Evolutionary conservation across 2,888 invertebrate species (phyloP), one percentile per base, ranked within the genome.

Genomic region (Reticulitermes lucifugus): DNA sequence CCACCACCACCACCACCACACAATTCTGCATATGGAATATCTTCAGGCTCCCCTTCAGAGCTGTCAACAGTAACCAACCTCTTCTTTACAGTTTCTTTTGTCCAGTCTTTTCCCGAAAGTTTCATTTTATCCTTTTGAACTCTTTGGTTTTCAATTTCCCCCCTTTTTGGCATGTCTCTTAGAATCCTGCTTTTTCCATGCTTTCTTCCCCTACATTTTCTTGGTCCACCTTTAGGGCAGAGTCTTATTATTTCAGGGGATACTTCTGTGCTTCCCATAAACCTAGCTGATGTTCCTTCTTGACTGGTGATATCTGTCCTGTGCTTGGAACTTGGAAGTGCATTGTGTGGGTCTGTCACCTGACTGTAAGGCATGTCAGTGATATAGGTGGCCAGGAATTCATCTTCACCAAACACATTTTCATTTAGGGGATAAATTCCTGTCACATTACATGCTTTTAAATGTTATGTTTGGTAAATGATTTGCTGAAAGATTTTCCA

Each of bases 71-170:
- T 77, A 14, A 51, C 1, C 14, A 71, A 25, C 73, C 3, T 14
- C 41, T 73, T 73, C 7, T 73, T 29, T 2, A 73, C 29, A 41
- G n/a, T 35, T 25, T 25, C 25, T 71, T 12, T 55, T 79, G 21
- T n/a, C 25, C 10, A 43, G 46, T 55, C 22, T 46, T 29, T 14
- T n/a, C 46, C 10, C 10, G 0, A 46, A 46, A 9, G 10, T 29
- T 70, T 70, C 51, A 73, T 87, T 79, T 87, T 87, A 81, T 25
- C 88, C 88, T 10, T 89, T 88, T 10, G 5, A 46, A 10, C 7
- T 46, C 46, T 46, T 9, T 9, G 46, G 46, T 10, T 9, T 70
- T 88, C 88, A 87, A 88, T n/a, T 35, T 71, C 25, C n/a, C 2
- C 12, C 25, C 25, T n/a, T 14, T 71, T 25, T 71, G 71, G 25